These are phyloP conservation scores for Meriones unguiculatus DNA, from an alignment of 2,113 vertebrate species.

Conservation along the genomic window DNA sequence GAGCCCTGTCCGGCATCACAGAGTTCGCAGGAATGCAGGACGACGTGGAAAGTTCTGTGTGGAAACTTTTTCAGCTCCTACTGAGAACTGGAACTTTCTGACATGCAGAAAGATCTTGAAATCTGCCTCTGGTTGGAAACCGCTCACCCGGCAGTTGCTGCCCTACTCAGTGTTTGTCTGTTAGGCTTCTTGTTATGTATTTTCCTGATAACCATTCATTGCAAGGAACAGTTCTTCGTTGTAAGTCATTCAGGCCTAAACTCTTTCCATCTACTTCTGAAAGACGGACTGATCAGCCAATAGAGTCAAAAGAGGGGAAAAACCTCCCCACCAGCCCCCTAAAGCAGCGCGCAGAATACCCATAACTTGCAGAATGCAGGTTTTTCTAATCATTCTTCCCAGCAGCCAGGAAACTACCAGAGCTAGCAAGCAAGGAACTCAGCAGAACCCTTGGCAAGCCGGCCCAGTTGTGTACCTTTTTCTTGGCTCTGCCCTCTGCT, in stretches of 20 bases:
- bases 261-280: conserved; percentile 15
- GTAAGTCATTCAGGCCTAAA: conserved; percentile 42
- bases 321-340: background rate
- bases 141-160: background rate
- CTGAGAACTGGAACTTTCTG: background rate
- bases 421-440: conserved; percentile 13
- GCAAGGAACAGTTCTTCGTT: background rate
- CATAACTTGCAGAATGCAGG: background rate
- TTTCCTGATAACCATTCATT: conserved; percentile 53
- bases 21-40: background rate
- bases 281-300: conserved; percentile 27
- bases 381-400: background rate
- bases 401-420: background rate
- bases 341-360: background rate
- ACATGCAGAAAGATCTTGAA: background rate
- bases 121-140: conserved; percentile 40
- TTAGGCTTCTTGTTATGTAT: background rate
- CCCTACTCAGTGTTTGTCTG: conserved; percentile 15
- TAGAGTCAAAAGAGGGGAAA: background rate
- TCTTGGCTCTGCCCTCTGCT: background rate
- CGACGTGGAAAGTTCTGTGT: background rate
- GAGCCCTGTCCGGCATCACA: background rate
- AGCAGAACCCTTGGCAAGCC: background rate
- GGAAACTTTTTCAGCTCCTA: background rate
- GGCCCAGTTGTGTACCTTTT: background rate